These are phyloP conservation scores for Salminus brasiliensis DNA, from an alignment of 2,113 vertebrate species.

Conservation along the genomic window DNA sequence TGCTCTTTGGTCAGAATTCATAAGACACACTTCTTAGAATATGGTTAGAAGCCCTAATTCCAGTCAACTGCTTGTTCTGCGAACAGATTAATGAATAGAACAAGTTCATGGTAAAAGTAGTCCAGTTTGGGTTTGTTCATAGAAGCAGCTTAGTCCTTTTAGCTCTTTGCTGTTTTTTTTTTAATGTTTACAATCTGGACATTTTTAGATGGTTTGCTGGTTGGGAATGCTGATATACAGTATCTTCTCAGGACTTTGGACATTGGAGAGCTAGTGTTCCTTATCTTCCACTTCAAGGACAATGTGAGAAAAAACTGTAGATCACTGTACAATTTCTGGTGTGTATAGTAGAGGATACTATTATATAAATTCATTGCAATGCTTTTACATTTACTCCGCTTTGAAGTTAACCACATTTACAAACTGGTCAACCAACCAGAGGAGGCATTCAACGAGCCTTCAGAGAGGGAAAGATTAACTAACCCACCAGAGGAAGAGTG, in stretches of 20 bases:
- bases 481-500: too few species aligned
- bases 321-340: neutral
- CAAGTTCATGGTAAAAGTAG: too few species aligned
- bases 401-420: too few species aligned
- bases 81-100: neutral
- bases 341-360: neutral
- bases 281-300: neutral
- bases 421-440: too few species aligned
- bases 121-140: neutral
- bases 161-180: neutral
- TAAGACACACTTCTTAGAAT: neutral
- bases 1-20: neutral
- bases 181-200: neutral
- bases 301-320: neutral
- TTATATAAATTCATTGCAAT: neutral
- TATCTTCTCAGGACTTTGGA: constrained; percentile 8
- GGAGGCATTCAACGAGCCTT: too few species aligned
- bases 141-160: neutral
- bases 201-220: neutral
- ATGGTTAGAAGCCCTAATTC: neutral
- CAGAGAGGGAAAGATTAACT: too few species aligned
- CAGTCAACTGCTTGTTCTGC: neutral
- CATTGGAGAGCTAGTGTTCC: neutral
- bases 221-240: neutral
- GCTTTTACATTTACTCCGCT: too few species aligned